Conservation (phyloP, 2,888 invertebrate genomes). For the Pammene aurita region DNA sequence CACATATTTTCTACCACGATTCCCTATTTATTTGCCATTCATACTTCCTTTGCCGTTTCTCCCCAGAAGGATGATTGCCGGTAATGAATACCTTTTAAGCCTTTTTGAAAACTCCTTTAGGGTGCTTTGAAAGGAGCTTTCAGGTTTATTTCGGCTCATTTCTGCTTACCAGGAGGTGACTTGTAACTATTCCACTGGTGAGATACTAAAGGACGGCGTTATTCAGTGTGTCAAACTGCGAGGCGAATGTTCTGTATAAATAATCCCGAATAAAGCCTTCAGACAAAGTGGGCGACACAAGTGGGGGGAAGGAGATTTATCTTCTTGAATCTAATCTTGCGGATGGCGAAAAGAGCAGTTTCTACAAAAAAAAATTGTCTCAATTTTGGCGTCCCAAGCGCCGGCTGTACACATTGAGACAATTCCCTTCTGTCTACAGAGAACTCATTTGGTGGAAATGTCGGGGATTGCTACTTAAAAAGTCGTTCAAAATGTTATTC, state of each 20-base stretch:
- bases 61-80: constrained; percentile 34
- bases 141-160: constrained; percentile 30
- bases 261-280: constrained; percentile 49
- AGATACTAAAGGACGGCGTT: constrained; percentile 65
- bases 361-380: constrained; percentile 67
- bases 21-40: constrained; percentile 27
- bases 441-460: constrained; percentile 62
- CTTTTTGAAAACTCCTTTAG: constrained; percentile 40
- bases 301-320: constrained; percentile 76
- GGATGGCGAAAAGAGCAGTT: constrained; percentile 78
- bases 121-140: constrained; percentile 36
- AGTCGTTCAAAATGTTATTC: constrained; percentile 42
- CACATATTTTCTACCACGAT: background rate
- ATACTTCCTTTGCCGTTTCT: constrained; percentile 29
- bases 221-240: constrained; percentile 67
- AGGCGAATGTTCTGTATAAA: constrained; percentile 69
- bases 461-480: constrained; percentile 50
- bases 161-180: constrained; percentile 51
- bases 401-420: constrained; percentile 61
- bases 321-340: constrained; percentile 79
- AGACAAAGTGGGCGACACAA: constrained; percentile 73
- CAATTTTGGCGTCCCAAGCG: constrained; percentile 60
- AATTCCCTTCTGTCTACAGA: constrained; percentile 62
- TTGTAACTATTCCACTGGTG: constrained; percentile 51
- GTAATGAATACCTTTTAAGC: constrained; percentile 42